Conservation (phyloP, 2,797 vertebrate species). For the Clamator glandarius region DNA sequence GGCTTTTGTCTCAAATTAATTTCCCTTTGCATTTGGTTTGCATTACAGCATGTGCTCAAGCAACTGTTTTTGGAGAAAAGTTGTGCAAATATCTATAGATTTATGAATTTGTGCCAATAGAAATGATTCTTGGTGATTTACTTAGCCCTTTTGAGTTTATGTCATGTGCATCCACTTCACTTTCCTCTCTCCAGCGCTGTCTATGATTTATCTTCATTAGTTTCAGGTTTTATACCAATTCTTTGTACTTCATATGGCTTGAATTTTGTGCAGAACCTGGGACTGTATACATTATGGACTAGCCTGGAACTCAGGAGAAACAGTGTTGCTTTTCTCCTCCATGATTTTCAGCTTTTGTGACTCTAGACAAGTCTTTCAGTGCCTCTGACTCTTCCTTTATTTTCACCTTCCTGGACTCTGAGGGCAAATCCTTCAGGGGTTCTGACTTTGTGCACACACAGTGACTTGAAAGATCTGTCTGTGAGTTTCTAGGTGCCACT, state of each 20-base stretch:
- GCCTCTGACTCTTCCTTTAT: not conserved
- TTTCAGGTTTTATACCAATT: not conserved
- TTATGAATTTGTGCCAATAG: not conserved
- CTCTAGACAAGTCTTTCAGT: not conserved
- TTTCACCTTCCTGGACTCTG: not conserved
- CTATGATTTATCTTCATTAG: not conserved
- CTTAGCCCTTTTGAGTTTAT: not conserved
- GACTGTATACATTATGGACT: not conserved
- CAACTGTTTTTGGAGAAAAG: not conserved
- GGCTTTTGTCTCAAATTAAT: not conserved
- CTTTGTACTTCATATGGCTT: not conserved
- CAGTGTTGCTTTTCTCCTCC: not conserved
- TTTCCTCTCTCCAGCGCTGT: not conserved
- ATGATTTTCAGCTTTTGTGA: not conserved
- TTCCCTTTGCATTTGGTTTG: constrained; percentile 11
- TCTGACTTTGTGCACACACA: not conserved
- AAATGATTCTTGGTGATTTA: not conserved
- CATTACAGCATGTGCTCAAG: not conserved
- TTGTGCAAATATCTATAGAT: not conserved
- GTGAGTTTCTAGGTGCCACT: not conserved
- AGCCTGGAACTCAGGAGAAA: not conserved
- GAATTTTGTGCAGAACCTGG: not conserved
- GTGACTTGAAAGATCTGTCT: not conserved
- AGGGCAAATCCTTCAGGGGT: not conserved
- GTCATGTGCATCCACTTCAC: not conserved